A percentile compares a stretch with the other conserved stretches of the same genome.
These are phyloP conservation scores for Lanistes nyassanus DNA, from an alignment of 1,140 invertebrate genomes.

Conservation along the genomic window DNA sequence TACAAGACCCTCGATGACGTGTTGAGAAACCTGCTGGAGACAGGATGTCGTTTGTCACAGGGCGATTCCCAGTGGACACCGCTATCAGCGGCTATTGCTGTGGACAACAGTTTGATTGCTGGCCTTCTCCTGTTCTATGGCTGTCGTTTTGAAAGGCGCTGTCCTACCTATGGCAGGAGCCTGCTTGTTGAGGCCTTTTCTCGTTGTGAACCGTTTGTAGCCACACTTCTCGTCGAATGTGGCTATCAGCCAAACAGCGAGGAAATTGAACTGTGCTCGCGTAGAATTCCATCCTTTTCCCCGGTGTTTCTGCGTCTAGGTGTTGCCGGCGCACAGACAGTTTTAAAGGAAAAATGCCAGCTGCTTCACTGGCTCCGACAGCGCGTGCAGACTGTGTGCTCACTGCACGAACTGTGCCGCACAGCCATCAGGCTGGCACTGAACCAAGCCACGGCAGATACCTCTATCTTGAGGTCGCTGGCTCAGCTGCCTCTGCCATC, in stretches of 20 bases:
- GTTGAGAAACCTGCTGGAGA: slow-evolving; percentile 47
- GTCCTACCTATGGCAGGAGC: slow-evolving; percentile 43
- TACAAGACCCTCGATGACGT: slow-evolving; percentile 49
- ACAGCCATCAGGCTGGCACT: slow-evolving; percentile 43
- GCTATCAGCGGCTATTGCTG: slow-evolving; percentile 49
- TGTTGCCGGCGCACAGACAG: slow-evolving; percentile 37
- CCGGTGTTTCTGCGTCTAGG: slow-evolving; percentile 50
- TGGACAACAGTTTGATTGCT: slow-evolving; percentile 55
- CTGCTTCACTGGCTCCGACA: slow-evolving; percentile 48
- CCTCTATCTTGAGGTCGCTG: slow-evolving; percentile 46
- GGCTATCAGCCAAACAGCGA: slow-evolving; percentile 54
- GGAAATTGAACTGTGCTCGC: slow-evolving; percentile 54
- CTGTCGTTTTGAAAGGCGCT: slow-evolving; percentile 38
- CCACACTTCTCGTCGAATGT: slow-evolving; percentile 49
- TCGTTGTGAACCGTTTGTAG: slow-evolving; percentile 53
- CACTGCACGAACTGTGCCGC: slow-evolving; percentile 47
- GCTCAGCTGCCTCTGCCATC: slow-evolving; percentile 42
- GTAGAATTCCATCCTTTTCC: slow-evolving; percentile 55
- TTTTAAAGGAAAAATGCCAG: slow-evolving; percentile 37
- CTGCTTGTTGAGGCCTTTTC: slow-evolving; percentile 58
- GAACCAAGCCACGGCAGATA: slow-evolving; percentile 48
- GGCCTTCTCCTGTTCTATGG: slow-evolving; percentile 55
- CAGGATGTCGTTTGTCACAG: slow-evolving; percentile 51
- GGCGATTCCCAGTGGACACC: slow-evolving; percentile 59
- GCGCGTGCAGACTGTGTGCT: slow-evolving; percentile 33